Base-by-base conservation (phyloP, 2,888 invertebrate species). In the Heliconius aoede region DNA sequence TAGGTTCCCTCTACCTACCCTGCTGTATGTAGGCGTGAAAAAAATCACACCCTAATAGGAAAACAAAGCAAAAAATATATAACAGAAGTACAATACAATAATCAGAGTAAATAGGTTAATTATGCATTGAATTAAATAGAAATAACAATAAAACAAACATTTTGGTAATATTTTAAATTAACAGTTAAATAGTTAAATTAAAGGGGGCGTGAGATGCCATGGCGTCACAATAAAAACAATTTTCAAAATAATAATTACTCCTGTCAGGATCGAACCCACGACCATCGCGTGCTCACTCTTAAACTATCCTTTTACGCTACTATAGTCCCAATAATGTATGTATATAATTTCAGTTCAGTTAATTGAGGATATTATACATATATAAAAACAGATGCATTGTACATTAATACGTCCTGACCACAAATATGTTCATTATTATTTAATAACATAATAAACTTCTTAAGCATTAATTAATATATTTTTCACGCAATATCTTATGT, bases 81-180 rank as follows among this genome's bases (percentile, higher is more conserved):
- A 55, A 55, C 36, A 11, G 11, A 36, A 36, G 11, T 11, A 46
- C 46, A 46, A 36, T 11, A 55, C n/a, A n/a, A 8, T 51, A n/a
- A 51, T 51, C 51, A 3, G 18, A 1, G 18, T 62, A 62, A 62
- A 62, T 30, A 62, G 62, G 30, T 30, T 62, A 62, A 62, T 62
- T 62, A 62, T 30, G 28, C 11, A 62, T 21, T 62, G 18, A 21
- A 62, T 62, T 62, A 30, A 61, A 62, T 62, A 21, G 7, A 30
- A 62, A 62, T 30, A 62, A 62, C 28, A 62, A 62, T 62, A 30
- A 62, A 62, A 30, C 30, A 21, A 62, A 62, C 18, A 30, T 28
- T 30, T 62, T 30, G 18, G 3, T 62, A 62, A 30, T 62, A 62
- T 62, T 62, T 62, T 62, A 62, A 62, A 62, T 62, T 28, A 61